Evolutionary conservation across 2,113 vertebrate genomes (phyloP).

Genomic region (Poeciliopsis prolifica): DNA sequence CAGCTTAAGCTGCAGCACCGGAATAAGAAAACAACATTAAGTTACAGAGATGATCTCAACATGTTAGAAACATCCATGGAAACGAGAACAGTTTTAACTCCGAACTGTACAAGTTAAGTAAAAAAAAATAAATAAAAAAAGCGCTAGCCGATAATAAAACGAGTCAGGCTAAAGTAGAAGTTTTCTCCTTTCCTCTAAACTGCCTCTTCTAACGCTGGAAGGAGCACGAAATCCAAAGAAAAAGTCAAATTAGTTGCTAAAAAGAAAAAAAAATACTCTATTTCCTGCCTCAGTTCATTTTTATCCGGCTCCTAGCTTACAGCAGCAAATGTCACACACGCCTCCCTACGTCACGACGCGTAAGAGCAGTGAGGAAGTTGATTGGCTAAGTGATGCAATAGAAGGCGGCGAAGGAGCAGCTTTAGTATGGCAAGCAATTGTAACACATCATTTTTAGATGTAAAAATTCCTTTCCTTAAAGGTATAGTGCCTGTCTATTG

Average conservation of each 20-base stretch:
- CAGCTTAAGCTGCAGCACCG: conserved; percentile 6
- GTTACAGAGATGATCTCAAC: background rate
- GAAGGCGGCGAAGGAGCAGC: conserved; percentile 12
- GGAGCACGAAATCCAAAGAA: background rate
- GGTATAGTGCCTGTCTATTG: background rate
- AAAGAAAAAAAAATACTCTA: background rate
- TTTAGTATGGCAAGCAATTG: background rate
- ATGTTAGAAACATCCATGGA: background rate
- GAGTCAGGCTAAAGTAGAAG: conserved; percentile 24
- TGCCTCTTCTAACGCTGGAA: background rate
- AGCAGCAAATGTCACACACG: conserved; percentile 79
- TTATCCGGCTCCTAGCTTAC: conserved; percentile 55
- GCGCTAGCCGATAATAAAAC: conserved; percentile 47
- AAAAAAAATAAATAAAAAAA: background rate
- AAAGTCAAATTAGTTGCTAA: conserved; percentile 4
- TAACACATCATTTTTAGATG: background rate
- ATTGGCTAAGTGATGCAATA: conserved; percentile 59
- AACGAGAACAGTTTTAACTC: conserved; percentile 23
- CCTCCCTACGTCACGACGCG: conserved; percentile 57
- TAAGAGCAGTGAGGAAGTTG: conserved; percentile 26
- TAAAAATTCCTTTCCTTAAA: background rate
- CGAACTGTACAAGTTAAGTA: conserved; percentile 24
- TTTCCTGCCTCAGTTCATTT: conserved; percentile 24
- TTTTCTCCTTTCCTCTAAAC: conserved; percentile 30
- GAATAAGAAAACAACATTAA: background rate